Evolutionary conservation across 2,888 invertebrate genomes (phyloP).

Genomic region (Rhorus exstirpatorius): DNA sequence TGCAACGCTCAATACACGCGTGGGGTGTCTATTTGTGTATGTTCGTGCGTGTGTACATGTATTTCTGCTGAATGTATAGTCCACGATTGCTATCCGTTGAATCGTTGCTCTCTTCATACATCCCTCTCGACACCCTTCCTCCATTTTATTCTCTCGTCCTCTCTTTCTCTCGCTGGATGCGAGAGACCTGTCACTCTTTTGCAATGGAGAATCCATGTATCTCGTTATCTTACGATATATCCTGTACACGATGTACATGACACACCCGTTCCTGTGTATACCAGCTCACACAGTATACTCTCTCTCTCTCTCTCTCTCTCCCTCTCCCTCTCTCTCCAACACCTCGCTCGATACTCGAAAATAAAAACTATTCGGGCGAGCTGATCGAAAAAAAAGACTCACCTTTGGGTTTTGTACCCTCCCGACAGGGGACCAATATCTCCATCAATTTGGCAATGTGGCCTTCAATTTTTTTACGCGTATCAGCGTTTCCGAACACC

Average conservation of each 20-base stretch:
- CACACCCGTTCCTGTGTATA: slow-evolving; percentile 60
- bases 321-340: background rate
- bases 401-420: slow-evolving; percentile 23
- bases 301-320: slow-evolving; percentile 1
- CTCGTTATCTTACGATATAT: slow-evolving; percentile 69
- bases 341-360: slow-evolving; percentile 15
- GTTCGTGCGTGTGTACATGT: slow-evolving; percentile 1
- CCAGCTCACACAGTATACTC: slow-evolving; percentile 21
- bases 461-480: slow-evolving; percentile 65
- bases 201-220: slow-evolving; percentile 70
- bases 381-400: slow-evolving; percentile 24
- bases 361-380: slow-evolving; percentile 50
- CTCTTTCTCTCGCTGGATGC: background rate
- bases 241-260: slow-evolving; percentile 54
- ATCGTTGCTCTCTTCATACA: slow-evolving; percentile 56
- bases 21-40: background rate
- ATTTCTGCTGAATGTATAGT: slow-evolving; percentile 29
- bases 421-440: slow-evolving; percentile 54
- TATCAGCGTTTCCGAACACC: slow-evolving; percentile 55
- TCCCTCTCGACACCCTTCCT: slow-evolving; percentile 58
- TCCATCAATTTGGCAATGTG: slow-evolving; percentile 62
- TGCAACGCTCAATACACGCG: slow-evolving; percentile 16
- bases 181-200: slow-evolving; percentile 51
- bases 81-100: slow-evolving; percentile 55
- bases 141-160: slow-evolving; percentile 36